These are phyloP conservation scores for Elysia chlorotica DNA, from an alignment of 1,140 invertebrate genomes.

Conservation along the genomic window DNA sequence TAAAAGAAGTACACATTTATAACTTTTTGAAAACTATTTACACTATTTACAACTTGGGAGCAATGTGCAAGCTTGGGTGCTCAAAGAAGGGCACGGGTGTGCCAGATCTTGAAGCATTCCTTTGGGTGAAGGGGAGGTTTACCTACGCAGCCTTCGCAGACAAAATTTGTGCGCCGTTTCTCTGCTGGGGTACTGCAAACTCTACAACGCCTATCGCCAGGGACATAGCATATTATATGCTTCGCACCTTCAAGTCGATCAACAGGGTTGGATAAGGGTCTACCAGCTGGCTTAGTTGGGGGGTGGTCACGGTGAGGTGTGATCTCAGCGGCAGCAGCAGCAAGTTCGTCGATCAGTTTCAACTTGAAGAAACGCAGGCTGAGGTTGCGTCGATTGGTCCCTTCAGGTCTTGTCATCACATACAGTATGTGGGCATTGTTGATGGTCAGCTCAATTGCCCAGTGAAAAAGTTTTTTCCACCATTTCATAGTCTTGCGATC, in stretches of 20 bases:
- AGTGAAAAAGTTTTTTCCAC: neutral
- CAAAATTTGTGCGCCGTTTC: too few relatives aligned
- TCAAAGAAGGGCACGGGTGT: too few relatives aligned
- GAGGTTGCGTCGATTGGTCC: neutral
- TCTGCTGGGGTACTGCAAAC: neutral
- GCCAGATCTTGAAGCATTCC: too few relatives aligned
- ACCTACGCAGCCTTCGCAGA: too few relatives aligned
- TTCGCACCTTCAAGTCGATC: neutral
- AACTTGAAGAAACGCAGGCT: neutral
- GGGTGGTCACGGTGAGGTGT: neutral
- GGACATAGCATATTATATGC: neutral
- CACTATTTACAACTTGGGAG: too few relatives aligned
- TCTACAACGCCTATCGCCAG: neutral
- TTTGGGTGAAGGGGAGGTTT: too few relatives aligned
- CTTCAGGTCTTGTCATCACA: neutral
- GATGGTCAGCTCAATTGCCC: neutral
- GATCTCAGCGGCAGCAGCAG: neutral
- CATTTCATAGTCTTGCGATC: neutral
- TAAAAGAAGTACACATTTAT: too few relatives aligned
- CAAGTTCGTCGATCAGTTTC: neutral
- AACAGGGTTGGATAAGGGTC: neutral
- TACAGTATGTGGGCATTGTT: neutral
- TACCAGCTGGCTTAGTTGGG: neutral
- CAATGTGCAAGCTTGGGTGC: too few relatives aligned
- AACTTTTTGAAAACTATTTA: too few relatives aligned